Evolutionary conservation across 2,113 vertebrate genomes (phyloP).

Genomic region (Phrynosoma platyrhinos): DNA sequence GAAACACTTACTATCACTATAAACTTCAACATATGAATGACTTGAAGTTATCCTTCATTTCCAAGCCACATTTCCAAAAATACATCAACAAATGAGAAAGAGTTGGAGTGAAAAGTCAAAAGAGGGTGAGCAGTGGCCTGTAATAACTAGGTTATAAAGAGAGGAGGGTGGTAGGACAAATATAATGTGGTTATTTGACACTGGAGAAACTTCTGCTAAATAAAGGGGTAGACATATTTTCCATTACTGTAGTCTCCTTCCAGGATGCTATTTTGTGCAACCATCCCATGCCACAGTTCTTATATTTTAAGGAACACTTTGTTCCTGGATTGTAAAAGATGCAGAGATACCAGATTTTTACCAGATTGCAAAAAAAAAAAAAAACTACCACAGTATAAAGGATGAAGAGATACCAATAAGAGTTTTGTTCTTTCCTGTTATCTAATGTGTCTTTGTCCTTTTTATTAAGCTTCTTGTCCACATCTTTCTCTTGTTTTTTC

Average conservation of each 20-base stretch:
- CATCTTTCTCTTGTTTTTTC: not conserved
- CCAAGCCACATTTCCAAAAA: conserved; percentile 38
- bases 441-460: not conserved
- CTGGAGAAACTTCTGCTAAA: not conserved
- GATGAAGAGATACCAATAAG: not conserved
- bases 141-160: conserved; percentile 19
- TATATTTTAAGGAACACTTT: not conserved
- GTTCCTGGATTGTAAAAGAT: too few species aligned
- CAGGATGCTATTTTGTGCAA: not conserved
- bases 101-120: not conserved
- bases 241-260: not conserved
- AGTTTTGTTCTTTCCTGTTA: not conserved
- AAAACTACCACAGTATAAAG: not conserved
- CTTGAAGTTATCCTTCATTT: conserved; percentile 47
- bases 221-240: conserved; percentile 2
- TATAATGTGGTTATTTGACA: conserved; percentile 1
- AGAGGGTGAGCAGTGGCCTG: not conserved
- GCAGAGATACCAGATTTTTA: not conserved
- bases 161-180: not conserved
- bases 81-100: conserved; percentile 22
- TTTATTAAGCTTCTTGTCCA: not conserved
- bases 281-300: not conserved
- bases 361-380: too few species aligned
- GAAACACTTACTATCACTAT: conserved; percentile 25
- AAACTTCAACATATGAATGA: conserved; percentile 10